Evolutionary conservation across 2,888 invertebrate species (phyloP).

Genomic region (Epirrita christyi): DNA sequence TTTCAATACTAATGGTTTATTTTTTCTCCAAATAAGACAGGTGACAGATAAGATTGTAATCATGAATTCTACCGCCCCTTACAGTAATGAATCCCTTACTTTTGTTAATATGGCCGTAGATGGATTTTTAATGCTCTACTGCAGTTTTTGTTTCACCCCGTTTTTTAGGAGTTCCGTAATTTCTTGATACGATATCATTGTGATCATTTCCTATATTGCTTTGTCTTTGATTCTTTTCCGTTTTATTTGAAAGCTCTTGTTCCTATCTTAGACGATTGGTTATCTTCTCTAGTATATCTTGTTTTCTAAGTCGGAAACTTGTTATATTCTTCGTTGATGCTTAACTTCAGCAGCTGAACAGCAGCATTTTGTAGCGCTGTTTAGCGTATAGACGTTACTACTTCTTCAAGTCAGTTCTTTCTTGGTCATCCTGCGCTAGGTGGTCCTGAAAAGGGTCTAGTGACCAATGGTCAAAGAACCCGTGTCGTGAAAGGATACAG

Average conservation of each 20-base stretch:
- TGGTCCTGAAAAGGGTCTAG: too few relatives aligned
- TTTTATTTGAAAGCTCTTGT: not conserved
- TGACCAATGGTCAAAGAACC: too few relatives aligned
- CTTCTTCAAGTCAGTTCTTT: too few relatives aligned
- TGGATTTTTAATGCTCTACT: slow-evolving; percentile 70
- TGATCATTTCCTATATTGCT: slow-evolving; percentile 9
- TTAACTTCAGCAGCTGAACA: too few relatives aligned
- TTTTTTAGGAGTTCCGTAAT: slow-evolving; percentile 27
- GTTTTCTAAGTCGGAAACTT: too few relatives aligned
- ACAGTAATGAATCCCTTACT: slow-evolving; percentile 68
- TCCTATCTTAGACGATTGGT: not conserved
- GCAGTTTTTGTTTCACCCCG: slow-evolving; percentile 45
- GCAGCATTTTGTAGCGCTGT: too few relatives aligned
- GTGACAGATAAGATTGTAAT: slow-evolving; percentile 32
- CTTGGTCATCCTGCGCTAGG: too few relatives aligned
- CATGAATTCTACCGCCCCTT: slow-evolving; percentile 35
- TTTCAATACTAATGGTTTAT: not conserved
- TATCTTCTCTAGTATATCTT: not conserved
- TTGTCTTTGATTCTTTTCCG: slow-evolving; percentile 5
- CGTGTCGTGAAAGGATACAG: too few relatives aligned
- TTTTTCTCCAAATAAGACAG: slow-evolving; percentile 29
- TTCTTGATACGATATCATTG: slow-evolving; percentile 18
- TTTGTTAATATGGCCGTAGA: slow-evolving; percentile 68
- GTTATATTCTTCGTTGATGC: not conserved
- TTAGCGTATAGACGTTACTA: too few relatives aligned